Evolutionary conservation across 2,113 vertebrate genomes (phyloP).

Genomic region (Anas platyrhynchos): DNA sequence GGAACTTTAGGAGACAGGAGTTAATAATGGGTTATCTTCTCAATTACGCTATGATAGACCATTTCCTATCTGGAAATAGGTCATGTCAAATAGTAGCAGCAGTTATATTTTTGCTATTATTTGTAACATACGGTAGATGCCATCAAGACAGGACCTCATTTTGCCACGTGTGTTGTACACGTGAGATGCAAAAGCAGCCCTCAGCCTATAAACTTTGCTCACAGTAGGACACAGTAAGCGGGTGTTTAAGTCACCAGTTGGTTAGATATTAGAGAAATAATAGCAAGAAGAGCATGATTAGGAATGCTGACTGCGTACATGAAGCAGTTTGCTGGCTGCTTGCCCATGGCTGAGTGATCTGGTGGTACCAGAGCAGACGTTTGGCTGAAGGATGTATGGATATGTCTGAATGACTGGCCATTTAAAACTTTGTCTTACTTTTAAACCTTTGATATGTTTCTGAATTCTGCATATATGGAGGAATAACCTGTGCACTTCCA

Average conservation of each 20-base stretch:
- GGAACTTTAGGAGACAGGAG: conserved; percentile 64
- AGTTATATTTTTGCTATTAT: conserved; percentile 59
- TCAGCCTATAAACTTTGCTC: neutral
- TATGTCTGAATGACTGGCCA: accelerated
- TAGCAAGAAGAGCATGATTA: neutral
- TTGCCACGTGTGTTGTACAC: neutral
- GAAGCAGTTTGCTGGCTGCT: neutral
- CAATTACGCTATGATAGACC: conserved; percentile 52
- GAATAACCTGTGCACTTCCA: neutral
- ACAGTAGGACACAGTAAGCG: neutral
- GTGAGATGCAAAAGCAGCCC: neutral
- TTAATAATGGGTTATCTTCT: conserved; percentile 70
- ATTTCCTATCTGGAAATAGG: conserved; percentile 70
- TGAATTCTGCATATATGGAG: neutral
- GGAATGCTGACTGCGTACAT: neutral
- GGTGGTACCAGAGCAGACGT: neutral
- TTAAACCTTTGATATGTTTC: neutral
- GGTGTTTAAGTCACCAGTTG: neutral
- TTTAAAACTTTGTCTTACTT: neutral
- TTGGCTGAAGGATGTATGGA: accelerated
- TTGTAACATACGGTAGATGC: conserved; percentile 45
- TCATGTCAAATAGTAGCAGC: conserved; percentile 58
- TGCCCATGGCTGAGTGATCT: neutral
- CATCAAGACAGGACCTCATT: conserved; percentile 38
- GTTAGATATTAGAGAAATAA: neutral